A percentile compares a stretch with the other conserved stretches of the same genome.
These are phyloP conservation scores for Aphrocallistes beatrix DNA, from an alignment of 37 sponge, comb jelly and placozoan species.

Conservation along the genomic window DNA sequence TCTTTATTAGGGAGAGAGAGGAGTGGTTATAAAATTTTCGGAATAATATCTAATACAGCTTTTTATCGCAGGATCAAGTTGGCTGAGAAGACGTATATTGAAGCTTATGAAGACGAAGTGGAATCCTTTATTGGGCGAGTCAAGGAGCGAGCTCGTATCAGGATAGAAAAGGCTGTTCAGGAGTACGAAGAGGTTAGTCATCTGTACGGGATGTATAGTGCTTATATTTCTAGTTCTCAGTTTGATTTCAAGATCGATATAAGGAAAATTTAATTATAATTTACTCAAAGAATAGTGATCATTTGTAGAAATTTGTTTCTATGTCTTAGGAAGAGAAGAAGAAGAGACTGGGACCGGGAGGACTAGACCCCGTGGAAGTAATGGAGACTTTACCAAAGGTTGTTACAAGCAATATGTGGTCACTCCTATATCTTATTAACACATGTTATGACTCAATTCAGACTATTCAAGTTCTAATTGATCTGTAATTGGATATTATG, in stretches of 20 bases:
- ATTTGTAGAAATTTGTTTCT: background rate
- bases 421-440: too few species aligned
- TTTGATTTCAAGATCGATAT: too few species aligned
- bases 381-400: slow-evolving; percentile 80
- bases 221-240: too few species aligned
- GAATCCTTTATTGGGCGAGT: slow-evolving; percentile 62
- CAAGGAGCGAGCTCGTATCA: slow-evolving; percentile 56
- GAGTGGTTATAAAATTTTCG: too few species aligned
- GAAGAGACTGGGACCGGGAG: slow-evolving; percentile 94
- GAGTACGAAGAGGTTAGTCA: slow-evolving; percentile 51
- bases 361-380: slow-evolving; percentile 90
- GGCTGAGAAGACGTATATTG: slow-evolving; percentile 79
- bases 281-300: background rate
- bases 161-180: slow-evolving; percentile 54
- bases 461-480: too few species aligned
- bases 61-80: slow-evolving; percentile 76
- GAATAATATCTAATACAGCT: too few species aligned
- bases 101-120: slow-evolving; percentile 84
- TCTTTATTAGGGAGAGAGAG: too few species aligned
- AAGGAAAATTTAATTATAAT: too few species aligned
- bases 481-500: too few species aligned
- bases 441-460: too few species aligned
- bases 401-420: background rate
- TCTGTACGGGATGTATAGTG: too few species aligned
- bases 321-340: slow-evolving; percentile 63